phyloP scores from a whole-genome alignment of 2,113 vertebrate species.

The Paedocypris sp. region DNA sequence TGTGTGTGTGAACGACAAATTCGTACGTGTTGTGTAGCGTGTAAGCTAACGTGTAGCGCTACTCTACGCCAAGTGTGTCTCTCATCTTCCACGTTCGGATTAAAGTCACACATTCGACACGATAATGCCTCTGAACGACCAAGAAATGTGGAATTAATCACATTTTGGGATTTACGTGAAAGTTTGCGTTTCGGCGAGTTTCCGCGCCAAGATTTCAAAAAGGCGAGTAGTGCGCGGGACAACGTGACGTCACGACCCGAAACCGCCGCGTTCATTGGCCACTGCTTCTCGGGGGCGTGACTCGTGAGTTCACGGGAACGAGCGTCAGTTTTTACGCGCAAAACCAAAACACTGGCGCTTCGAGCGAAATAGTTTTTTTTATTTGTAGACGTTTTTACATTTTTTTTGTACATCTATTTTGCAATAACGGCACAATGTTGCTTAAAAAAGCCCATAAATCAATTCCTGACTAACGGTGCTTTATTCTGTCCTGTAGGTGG shows the following conservation, averaged over 20 bases:
- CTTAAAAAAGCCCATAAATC: slow-evolving; percentile 30
- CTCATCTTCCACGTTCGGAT: too few relatives aligned
- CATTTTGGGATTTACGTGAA: too few relatives aligned
- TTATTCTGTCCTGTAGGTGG: slow-evolving; percentile 27
- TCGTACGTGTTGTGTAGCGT: not conserved
- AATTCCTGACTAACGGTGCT: not conserved
- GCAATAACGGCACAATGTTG: slow-evolving; percentile 6
- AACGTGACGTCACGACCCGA: slow-evolving; percentile 30
- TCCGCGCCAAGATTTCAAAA: slow-evolving; percentile 71
- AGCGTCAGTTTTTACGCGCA: slow-evolving; percentile 48
- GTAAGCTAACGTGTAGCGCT: not conserved
- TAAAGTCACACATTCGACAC: too few relatives aligned
- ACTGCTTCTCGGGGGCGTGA: slow-evolving; percentile 24
- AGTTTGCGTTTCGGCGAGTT: slow-evolving; percentile 34
- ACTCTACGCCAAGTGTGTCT: too few relatives aligned
- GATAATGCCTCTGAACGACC: too few relatives aligned
- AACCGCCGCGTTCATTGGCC: slow-evolving; percentile 46
- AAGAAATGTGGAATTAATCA: too few relatives aligned
- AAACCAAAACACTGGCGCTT: not conserved
- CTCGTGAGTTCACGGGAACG: slow-evolving; percentile 12
- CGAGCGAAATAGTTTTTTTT: slow-evolving; percentile 13
- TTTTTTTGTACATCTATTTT: not conserved
- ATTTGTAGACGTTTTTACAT: not conserved
- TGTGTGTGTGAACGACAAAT: too few relatives aligned
- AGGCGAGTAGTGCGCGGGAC: slow-evolving; percentile 61